Conservation (phyloP, 2,113 vertebrate genomes). For the Zosterops borbonicus region DNA sequence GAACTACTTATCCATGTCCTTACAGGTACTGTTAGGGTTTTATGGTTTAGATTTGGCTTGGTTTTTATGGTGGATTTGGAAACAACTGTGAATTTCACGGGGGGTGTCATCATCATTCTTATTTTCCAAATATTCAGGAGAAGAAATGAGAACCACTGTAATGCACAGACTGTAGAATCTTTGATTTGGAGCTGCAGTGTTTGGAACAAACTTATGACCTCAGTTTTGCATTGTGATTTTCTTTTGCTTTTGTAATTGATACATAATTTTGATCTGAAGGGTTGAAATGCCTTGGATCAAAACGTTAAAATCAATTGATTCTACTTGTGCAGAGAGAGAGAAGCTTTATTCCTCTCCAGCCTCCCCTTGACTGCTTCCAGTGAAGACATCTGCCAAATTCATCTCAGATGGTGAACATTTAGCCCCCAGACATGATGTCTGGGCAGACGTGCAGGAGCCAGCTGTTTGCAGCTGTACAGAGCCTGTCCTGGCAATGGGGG, state of each 20-base stretch:
- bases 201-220: neutral
- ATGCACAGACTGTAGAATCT: neutral
- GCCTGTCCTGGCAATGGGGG: neutral
- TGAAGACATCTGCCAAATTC: neutral
- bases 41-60: neutral
- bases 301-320: neutral
- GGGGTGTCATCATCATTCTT: neutral
- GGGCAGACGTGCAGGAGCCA: neutral
- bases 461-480: constrained; percentile 13
- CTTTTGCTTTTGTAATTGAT: neutral
- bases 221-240: neutral
- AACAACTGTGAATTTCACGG: neutral
- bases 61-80: neutral
- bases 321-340: neutral
- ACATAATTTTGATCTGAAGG: neutral
- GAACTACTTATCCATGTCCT: neutral
- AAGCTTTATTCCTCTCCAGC: neutral
- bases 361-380: neutral
- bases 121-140: neutral
- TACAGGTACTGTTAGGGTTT: neutral
- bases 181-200: neutral
- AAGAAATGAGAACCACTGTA: neutral
- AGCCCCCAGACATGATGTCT: neutral
- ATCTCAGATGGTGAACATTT: neutral
- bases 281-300: neutral